Base-by-base conservation (phyloP, 1,140 invertebrate species). In the Nebria ingens region DNA sequence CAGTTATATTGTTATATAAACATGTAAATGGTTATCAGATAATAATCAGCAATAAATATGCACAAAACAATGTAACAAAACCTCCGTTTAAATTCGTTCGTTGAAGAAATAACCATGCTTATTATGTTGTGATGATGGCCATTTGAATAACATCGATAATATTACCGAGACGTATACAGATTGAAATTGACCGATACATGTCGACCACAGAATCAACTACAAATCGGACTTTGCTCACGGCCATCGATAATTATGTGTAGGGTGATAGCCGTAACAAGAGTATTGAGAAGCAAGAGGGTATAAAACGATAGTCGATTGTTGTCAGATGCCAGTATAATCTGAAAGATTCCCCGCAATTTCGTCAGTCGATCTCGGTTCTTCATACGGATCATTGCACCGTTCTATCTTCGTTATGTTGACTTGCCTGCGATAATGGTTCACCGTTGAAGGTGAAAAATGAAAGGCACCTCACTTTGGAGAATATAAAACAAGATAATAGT, bases 371-470 rank as follows among this genome's bases (percentile, higher is more conserved):
- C 40, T 12, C 15, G 9, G 40, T 45, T 17, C 17, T 3, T 11
- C 17, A 17, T 17, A 45, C 17, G 40, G 9, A 12, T 17, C 40
- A 6, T 11, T 11, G 6, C 40, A 11, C 17, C 40, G 6, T 45
- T 6, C 40, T 17, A 45, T 45, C 40, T 45, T 45, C 40, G 40
- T 45, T 45, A 45, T 9, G 3, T 17, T 45, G 6, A 9, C 25
- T 17, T 45, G 6, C 9, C 40, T 17, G 40, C 15, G 40, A 45
- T 45, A 45, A 45, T 45, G 17, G 40, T 6, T 45, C 40, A 17
- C n/a, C 40, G 40, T 45, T 45, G 40, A 45, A 45, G 40, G 40
- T 45, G 40, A 45, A 45, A 45, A 45, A 45, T 45, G 40, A 45
- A 45, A 45, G 40, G 9, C 17, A 17, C 40, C 15, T 45, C n/a